Evolutionary conservation across 2,113 vertebrate genomes (phyloP).

Genomic region (Microtus ochrogaster): DNA sequence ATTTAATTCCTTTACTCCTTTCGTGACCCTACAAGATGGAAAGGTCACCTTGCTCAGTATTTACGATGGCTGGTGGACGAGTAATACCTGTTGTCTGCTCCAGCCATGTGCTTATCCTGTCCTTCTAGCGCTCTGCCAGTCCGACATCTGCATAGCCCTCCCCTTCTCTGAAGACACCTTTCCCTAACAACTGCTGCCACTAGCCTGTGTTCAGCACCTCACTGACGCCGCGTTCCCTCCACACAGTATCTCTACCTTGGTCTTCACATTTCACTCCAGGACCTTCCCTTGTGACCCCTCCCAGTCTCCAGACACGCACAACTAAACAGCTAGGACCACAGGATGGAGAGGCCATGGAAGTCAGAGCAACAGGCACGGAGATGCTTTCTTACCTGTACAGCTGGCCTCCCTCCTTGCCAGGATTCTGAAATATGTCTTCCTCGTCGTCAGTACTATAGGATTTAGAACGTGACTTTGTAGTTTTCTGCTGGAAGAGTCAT

Average conservation of each 20-base stretch:
- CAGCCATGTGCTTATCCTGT: neutral
- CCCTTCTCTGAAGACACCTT: neutral
- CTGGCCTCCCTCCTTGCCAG: conserved; percentile 89
- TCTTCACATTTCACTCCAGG: neutral
- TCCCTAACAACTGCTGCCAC: neutral
- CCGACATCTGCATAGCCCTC: no score
- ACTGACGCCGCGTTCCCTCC: no score
- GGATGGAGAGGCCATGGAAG: rapidly evolving
- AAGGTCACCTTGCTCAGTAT: neutral
- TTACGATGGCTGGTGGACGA: neutral
- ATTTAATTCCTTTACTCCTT: conserved; percentile 20
- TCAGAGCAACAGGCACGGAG: neutral
- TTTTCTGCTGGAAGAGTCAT: conserved; percentile 87
- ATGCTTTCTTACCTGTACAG: conserved; percentile 89
- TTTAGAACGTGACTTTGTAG: conserved; percentile 91
- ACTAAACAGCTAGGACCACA: neutral
- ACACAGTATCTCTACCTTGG: neutral
- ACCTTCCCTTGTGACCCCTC: neutral
- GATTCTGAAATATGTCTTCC: conserved; percentile 90
- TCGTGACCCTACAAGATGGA: neutral
- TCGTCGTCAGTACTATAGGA: conserved; percentile 91
- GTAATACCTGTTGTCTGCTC: neutral
- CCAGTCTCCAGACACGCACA: neutral
- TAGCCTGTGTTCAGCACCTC: neutral
- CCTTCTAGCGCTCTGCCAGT: no score